Evolutionary conservation across 2,113 vertebrate genomes (phyloP).

Genomic region (Tringa solitaria): DNA sequence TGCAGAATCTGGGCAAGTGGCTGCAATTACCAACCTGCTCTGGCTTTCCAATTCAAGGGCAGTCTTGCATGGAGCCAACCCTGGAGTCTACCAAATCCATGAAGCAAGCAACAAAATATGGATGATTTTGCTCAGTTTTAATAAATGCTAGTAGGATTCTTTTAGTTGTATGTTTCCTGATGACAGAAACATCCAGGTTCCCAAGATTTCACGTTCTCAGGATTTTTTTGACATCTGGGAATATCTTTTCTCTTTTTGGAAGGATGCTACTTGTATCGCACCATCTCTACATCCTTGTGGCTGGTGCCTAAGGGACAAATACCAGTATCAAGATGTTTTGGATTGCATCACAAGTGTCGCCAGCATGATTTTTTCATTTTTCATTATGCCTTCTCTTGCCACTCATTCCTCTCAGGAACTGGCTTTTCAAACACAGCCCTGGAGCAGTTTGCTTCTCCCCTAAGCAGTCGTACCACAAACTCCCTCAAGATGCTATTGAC

Average conservation of each 20-base stretch:
- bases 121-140: not conserved
- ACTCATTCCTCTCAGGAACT: not conserved
- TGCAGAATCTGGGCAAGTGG: not conserved
- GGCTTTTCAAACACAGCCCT: not conserved
- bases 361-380: not conserved
- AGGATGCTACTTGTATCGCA: not conserved
- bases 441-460: not conserved
- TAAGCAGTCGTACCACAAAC: not conserved
- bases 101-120: not conserved
- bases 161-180: not conserved
- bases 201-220: not conserved
- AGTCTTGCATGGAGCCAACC: not conserved
- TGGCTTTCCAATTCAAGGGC: not conserved
- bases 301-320: not conserved
- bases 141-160: fast-evolving
- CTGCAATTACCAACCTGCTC: not conserved
- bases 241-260: not conserved
- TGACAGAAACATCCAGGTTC: not conserved
- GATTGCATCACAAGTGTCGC: not conserved
- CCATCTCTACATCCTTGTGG: not conserved
- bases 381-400: not conserved
- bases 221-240: not conserved
- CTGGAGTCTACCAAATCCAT: not conserved
- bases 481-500: not conserved
- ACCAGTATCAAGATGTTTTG: not conserved